Evolutionary conservation across 2,113 vertebrate genomes (phyloP).

Genomic region (Chaetorhynchus papuensis): DNA sequence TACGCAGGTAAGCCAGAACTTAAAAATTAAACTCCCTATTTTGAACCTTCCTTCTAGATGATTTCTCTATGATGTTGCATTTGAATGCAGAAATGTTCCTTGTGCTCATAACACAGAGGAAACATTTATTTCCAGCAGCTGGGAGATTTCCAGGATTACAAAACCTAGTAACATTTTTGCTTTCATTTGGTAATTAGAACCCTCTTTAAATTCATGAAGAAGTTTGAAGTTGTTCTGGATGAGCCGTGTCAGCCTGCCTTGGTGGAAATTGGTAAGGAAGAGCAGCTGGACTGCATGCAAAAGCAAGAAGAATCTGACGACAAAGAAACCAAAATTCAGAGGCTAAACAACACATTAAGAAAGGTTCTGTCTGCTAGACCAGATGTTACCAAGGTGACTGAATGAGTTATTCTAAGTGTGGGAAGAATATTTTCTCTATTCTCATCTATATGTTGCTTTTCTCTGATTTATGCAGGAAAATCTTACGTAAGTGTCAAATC

Average conservation of each 20-base stretch:
- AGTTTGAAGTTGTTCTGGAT: constrained; percentile 82
- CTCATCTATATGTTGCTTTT: neutral
- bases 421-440: neutral
- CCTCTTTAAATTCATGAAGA: constrained; percentile 95
- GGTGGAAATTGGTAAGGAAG: constrained; percentile 78
- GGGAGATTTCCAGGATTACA: neutral
- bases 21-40: neutral
- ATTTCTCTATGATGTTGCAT: neutral
- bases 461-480: neutral
- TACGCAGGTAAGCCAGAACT: constrained; percentile 82
- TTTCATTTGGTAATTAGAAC: constrained; percentile 74
- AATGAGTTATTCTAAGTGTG: neutral
- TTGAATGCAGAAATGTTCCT: neutral
- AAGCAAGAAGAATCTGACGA: constrained; percentile 30
- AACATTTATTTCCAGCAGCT: neutral
- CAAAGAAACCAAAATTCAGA: constrained; percentile 73
- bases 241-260: constrained; percentile 79
- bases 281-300: constrained; percentile 72
- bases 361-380: constrained; percentile 66
- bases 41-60: neutral
- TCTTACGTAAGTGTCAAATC: neutral
- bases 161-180: neutral
- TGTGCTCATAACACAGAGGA: neutral
- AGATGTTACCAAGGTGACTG: constrained; percentile 68
- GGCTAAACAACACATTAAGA: constrained; percentile 75